Evolutionary conservation across 2,113 vertebrate genomes (phyloP).

Genomic region (Oreochromis aureus): DNA sequence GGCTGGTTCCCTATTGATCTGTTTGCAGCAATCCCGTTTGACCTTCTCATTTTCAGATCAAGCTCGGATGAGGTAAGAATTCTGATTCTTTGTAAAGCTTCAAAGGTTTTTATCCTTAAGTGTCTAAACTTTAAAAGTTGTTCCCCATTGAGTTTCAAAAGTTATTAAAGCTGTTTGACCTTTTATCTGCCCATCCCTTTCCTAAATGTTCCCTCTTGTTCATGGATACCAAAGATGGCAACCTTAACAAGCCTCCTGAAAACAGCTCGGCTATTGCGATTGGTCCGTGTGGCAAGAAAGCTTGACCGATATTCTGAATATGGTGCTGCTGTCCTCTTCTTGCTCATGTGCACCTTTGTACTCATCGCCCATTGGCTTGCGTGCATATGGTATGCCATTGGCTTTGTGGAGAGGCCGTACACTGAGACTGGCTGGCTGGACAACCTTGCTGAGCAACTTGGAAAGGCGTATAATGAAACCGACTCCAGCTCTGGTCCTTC

Average conservation of each 20-base stretch:
- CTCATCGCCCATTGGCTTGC: slow-evolving; percentile 93
- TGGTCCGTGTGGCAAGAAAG: slow-evolving; percentile 89
- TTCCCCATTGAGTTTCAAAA: not conserved
- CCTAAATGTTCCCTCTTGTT: not conserved
- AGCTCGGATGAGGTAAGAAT: slow-evolving; percentile 88
- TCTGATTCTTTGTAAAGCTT: not conserved
- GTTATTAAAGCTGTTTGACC: not conserved
- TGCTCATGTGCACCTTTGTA: slow-evolving; percentile 92
- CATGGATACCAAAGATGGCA: slow-evolving; percentile 65
- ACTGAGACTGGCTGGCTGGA: slow-evolving; percentile 95
- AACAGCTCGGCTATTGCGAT: slow-evolving; percentile 86
- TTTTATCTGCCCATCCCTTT: not conserved
- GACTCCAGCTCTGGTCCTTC: slow-evolving; percentile 85
- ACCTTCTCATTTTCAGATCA: slow-evolving; percentile 89
- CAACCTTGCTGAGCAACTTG: slow-evolving; percentile 89
- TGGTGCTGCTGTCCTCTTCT: slow-evolving; percentile 84
- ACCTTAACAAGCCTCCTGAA: slow-evolving; percentile 89
- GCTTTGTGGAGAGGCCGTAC: slow-evolving; percentile 90
- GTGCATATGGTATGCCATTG: slow-evolving; percentile 93
- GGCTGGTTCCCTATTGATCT: slow-evolving; percentile 97
- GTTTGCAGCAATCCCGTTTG: slow-evolving; percentile 92
- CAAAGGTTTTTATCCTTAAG: not conserved
- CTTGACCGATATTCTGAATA: slow-evolving; percentile 91
- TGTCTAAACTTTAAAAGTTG: not conserved
- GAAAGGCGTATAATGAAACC: slow-evolving; percentile 87